Evolutionary conservation across 2,888 invertebrate genomes (phyloP), one percentile per base, ranked within the genome.

Genomic region (Isoperla grammatica): DNA sequence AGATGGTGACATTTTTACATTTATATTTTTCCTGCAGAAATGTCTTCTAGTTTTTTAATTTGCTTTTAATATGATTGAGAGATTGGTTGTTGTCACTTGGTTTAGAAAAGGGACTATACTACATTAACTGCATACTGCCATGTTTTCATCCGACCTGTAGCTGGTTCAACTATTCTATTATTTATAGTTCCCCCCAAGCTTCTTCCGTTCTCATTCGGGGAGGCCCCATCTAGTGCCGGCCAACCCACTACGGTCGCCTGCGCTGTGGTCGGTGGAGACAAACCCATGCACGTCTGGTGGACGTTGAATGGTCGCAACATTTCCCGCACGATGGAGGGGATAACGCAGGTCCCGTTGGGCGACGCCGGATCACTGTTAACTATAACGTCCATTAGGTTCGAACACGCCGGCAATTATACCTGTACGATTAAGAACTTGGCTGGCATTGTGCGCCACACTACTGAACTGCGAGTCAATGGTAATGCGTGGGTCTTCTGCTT

Each of bases 341-440:
- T 68, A 39, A 64, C 64, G 19, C 61, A 66, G 11, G 64, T 66
- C 9, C 63, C 65, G 19, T 60, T 68, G 29, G 69, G 63, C 23
- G 69, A 66, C 35, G 59, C 59, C 23, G 59, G 59, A 23, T 68
- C 67, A 53, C 63, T 72, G 29, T 67, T 73, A 4, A 82, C 80
- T 66, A 85, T 88, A 65, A 82, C 84, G 65, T 79, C 85, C n/a
- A 80, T 87, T 46, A 82, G 82, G 60, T 84, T 82, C 43, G 78
- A 80, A 59, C 88, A 89, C 72, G 83, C 84, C 65, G 89, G 89
- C 60, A 80, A 83, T 71, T 90, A 88, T 70, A 87, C 86, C 43
- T 90, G 90, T 71, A 80, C 83, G 58, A 90, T 88, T 20, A 79
- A 78, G 66, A 90, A 90, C 75, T 78, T 75, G 69, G 89, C 87